Evolutionary conservation across 1,140 invertebrate species (phyloP).

Genomic region (Megalopta genalis): DNA sequence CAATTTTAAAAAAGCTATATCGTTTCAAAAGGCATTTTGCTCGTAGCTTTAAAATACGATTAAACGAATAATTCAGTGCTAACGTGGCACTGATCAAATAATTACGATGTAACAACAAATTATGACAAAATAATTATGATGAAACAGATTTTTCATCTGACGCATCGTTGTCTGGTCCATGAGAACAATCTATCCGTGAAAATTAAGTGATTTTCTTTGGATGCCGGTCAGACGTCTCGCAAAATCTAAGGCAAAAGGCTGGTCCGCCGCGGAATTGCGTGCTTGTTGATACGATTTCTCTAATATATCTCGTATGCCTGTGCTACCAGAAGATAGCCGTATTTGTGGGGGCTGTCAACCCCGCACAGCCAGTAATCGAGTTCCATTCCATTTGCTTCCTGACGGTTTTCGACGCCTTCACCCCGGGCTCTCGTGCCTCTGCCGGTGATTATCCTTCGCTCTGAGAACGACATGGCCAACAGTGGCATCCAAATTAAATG

Average conservation of each 20-base stretch:
- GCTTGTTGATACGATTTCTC: slow-evolving; percentile 15
- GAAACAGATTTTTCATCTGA: too few species aligned
- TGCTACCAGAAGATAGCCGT: neutral
- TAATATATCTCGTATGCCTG: slow-evolving; percentile 11
- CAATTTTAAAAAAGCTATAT: too few species aligned
- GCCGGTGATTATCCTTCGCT: neutral
- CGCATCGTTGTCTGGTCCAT: too few species aligned
- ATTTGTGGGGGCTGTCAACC: slow-evolving; percentile 6
- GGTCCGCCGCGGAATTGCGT: neutral
- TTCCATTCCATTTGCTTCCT: slow-evolving; percentile 31
- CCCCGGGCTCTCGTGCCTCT: neutral
- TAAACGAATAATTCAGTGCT: too few species aligned
- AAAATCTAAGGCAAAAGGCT: neutral
- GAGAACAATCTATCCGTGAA: too few species aligned
- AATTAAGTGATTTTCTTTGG: too few species aligned
- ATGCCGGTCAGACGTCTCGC: neutral
- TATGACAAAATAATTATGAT: too few species aligned
- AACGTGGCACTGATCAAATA: too few species aligned
- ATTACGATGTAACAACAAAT: too few species aligned
- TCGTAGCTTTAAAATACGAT: too few species aligned
- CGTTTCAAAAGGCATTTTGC: too few species aligned
- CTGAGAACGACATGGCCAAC: neutral
- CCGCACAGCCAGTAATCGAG: slow-evolving; percentile 23
- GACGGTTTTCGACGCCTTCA: slow-evolving; percentile 21
- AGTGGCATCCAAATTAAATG: neutral